Conservation (phyloP, 37 sponge, comb jelly and placozoan species). For the Aphrocallistes beatrix region DNA sequence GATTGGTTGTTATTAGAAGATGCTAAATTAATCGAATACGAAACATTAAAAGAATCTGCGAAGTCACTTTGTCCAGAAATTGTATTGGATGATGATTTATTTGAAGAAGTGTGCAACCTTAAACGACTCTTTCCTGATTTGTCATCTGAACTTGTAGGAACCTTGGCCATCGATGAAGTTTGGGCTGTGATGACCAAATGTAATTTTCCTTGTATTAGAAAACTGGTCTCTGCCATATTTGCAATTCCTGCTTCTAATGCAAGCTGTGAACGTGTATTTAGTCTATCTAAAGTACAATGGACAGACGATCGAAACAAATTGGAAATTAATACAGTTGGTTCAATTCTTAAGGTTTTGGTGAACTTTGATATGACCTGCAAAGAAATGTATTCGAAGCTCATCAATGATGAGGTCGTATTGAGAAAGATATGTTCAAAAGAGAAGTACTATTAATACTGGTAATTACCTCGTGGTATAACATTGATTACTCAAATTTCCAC, state of each 20-base stretch:
- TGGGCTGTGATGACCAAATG: neutral
- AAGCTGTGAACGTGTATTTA: neutral
- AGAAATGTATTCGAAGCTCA: conserved; percentile 6
- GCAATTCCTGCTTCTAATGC: conserved; percentile 9
- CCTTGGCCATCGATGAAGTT: neutral
- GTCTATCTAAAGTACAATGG: neutral
- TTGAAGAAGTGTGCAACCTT: neutral
- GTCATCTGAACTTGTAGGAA: neutral
- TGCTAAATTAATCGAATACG: neutral
- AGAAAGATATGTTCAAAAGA: neutral
- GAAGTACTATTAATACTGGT: neutral
- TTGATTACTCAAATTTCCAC: too few species aligned
- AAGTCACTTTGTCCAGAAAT: conserved; percentile 1
- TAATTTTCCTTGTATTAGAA: neutral
- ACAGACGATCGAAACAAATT: neutral
- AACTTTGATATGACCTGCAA: conserved; percentile 8
- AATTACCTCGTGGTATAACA: too few species aligned
- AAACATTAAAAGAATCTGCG: neutral
- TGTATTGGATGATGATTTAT: neutral
- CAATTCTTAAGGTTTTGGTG: conserved; percentile 11
- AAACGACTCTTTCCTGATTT: conserved; percentile 8
- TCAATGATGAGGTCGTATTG: neutral
- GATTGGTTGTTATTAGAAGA: neutral
- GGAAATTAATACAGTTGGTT: neutral
- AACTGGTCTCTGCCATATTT: neutral